Base-by-base conservation (phyloP, 2,113 vertebrate species). In the Boleophthalmus pectinirostris region DNA sequence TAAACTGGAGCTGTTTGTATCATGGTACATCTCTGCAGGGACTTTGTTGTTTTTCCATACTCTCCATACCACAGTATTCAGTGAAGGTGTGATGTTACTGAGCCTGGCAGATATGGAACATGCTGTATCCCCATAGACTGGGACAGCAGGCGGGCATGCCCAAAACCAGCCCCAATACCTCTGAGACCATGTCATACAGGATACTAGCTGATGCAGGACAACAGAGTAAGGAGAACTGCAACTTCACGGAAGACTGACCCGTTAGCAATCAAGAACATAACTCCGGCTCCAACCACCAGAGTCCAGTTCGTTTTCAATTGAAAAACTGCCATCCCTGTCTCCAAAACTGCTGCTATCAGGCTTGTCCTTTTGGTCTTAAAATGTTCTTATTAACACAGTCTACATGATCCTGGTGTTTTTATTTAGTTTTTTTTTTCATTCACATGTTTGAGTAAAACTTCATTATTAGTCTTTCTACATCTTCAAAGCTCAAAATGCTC, bases 81-180 rank as follows among this genome's bases (percentile, higher is more conserved):
- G 45, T 75, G 54, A 23, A 14, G 43, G 51, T 20, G 66, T 24
- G 54, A 45, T 63, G 66, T 75, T 51, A 73, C 51, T 20, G 24
- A 23, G 18, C 69, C n/a, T 86, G 60, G 70, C 73, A 73, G 75
- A 71, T 46, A 66, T n/a, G 12, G 25, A 38, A 46, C 58, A 53
- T 54, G 69, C 67, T 15, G 56, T 24, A 74, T 80, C 76, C 70
- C 80, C 49, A 49, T 45, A 80, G 85, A 81, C 83, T 35, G 66
- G 72, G 66, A 71, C 79, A 83, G 73, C 72, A 73, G 73, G 38
- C 56, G 15, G 82, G 74, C 84, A 80, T 85, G 82, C 88, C 84
- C 69, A 71, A 4, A 54, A 61, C 61, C 80, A 78, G 64, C 66
- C n/a, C 45, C 49, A 35, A 61, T 45, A 66, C 85, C 80, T 64